Evolutionary conservation across 2,113 vertebrate species (phyloP).

Genomic region (Boulengeromyrus knoepffleri): DNA sequence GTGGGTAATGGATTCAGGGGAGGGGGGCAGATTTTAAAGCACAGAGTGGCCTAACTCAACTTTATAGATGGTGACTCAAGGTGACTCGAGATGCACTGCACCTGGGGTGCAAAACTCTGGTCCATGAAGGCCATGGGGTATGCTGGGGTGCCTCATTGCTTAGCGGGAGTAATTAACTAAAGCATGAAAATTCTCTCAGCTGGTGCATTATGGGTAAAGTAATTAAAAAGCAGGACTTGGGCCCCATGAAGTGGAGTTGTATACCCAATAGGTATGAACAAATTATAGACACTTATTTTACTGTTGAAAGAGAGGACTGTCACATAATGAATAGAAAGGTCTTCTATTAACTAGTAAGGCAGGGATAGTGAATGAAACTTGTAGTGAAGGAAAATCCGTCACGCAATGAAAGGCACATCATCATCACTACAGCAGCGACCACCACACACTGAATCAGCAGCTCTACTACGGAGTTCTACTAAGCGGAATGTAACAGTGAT

Average conservation of each 20-base stretch:
- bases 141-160: background rate
- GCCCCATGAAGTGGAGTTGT: background rate
- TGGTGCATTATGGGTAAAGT: background rate
- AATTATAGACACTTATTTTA: background rate
- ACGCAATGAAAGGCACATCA: slow-evolving; percentile 12
- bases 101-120: background rate
- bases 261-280: background rate
- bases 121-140: background rate
- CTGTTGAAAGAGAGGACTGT: background rate
- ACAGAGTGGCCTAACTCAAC: background rate
- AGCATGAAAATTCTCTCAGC: background rate
- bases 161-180: background rate
- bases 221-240: background rate
- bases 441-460: background rate
- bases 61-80: background rate
- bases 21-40: background rate
- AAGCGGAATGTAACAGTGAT: background rate
- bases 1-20: background rate
- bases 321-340: background rate
- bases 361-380: background rate
- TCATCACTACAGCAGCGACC: background rate
- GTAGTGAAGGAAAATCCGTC: background rate
- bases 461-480: background rate
- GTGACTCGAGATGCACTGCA: background rate
- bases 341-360: background rate